Evolutionary conservation across 2,113 vertebrate genomes (phyloP).

Genomic region (Gnathonemus longibarbis): DNA sequence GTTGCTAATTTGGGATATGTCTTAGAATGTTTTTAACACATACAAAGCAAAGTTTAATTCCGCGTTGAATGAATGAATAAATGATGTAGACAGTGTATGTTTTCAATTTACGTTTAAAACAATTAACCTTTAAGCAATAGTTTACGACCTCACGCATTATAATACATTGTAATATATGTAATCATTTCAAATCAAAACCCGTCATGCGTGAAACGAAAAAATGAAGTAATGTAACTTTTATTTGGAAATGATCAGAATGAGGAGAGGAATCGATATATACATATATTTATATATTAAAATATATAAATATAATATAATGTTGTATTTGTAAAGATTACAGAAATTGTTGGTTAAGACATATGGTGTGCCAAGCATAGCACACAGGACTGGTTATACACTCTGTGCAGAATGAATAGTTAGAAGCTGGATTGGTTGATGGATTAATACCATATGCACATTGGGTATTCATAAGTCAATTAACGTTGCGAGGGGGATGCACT

Average conservation of each 20-base stretch:
- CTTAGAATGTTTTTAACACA: not conserved
- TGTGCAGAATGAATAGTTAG: too few species aligned
- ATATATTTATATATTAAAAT: too few species aligned
- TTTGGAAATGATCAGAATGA: not conserved
- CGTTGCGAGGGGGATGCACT: not conserved
- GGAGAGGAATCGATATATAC: not conserved
- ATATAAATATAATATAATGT: not conserved
- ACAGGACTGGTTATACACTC: too few species aligned
- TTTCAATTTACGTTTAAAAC: not conserved
- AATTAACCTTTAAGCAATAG: not conserved
- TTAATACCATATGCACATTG: not conserved
- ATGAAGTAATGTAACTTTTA: not conserved
- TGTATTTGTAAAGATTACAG: not conserved
- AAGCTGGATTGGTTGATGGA: too few species aligned
- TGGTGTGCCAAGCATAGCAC: not conserved
- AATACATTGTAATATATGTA: not conserved
- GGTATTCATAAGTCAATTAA: not conserved
- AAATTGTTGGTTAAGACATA: not conserved
- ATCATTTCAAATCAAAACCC: not conserved
- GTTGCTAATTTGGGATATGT: not conserved
- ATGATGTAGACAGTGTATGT: not conserved
- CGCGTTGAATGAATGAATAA: not conserved
- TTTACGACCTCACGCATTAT: not conserved
- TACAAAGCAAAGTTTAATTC: not conserved
- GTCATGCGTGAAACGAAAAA: not conserved